These are phyloP conservation scores for Linnaemya vulpina DNA, from an alignment of 2,888 invertebrate genomes.

Conservation along the genomic window DNA sequence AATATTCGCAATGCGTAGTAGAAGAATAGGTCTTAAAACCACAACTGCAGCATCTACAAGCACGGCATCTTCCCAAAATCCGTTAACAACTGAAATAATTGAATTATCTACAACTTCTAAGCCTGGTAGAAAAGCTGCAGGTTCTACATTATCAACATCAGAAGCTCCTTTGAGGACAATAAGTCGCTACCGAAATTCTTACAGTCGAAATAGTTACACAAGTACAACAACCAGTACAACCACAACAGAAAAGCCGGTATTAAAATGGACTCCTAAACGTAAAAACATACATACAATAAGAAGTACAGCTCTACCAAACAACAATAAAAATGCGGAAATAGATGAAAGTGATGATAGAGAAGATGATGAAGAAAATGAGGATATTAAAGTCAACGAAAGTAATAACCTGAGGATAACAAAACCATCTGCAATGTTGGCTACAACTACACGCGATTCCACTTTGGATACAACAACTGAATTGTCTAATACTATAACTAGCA, in stretches of 20 bases:
- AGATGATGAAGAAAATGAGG: constrained; percentile 30
- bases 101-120: constrained; percentile 31
- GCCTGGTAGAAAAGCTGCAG: constrained; percentile 67
- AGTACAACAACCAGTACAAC: constrained; percentile 66
- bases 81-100: constrained; percentile 6
- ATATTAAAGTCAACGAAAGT: constrained; percentile 53
- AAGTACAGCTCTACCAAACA: constrained; percentile 12
- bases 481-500: constrained; percentile 23
- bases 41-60: constrained; percentile 40
- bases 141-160: constrained; percentile 76
- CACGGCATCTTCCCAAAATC: constrained; percentile 41
- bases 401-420: constrained; percentile 68
- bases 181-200: constrained; percentile 75
- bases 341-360: constrained; percentile 1
- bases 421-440: neutral
- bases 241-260: constrained; percentile 78
- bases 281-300: constrained; percentile 66
- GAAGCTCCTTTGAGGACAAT: constrained; percentile 75
- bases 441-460: neutral
- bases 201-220: constrained; percentile 49
- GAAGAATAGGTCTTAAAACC: constrained; percentile 51
- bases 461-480: constrained; percentile 37
- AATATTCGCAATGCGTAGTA: constrained; percentile 36
- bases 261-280: constrained; percentile 81
- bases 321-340: constrained; percentile 14